Evolutionary conservation across 2,797 vertebrate genomes (phyloP), one percentile per base, ranked within the genome.

Genomic region (Fistularia tabacaria): DNA sequence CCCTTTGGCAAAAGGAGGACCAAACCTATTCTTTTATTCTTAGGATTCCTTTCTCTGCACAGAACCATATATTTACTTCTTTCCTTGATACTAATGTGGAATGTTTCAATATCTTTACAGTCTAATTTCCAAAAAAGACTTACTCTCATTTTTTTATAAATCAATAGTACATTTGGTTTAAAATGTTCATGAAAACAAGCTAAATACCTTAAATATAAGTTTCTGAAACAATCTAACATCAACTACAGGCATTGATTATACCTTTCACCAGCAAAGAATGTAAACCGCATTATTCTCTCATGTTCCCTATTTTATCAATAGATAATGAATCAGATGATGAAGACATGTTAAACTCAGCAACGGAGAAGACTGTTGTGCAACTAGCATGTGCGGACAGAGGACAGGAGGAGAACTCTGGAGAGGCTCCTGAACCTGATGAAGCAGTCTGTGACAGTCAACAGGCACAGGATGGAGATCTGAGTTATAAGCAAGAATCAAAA

Each of bases 401-500:
- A 13, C 49, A 57, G n/a, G 77, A 76, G 6, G 65, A 77, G 0
- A 41, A 64, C 36, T 38, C 38, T 1, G 50, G 1, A 37, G 81
- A 80, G 25, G 11, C 9, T 0, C 85, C 73, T 0, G 82, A 71
- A 7, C 70, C 43, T 6, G 71, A 39, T 0, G 80, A 71, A 0
- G 87, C 80, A 44, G 67, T 43, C 7, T 72, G 37, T 0, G 82
- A 73, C 1, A 65, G 56, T 7, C 69, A 46, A 46, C 55, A 60
- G 74, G 82, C 0, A 42, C 83, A 80, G 41, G 88, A 70, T 3
- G 79, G 68, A 1, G 81, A 72, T 36, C 45, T 62, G 0, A 57
- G 84, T 65, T 86, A 86, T 0, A 92, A 93, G 51, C 87, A 83
- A 0, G 93, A 94, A 0, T 84, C 75, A 4, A 89, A 86, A 7